Evolutionary conservation across 2,113 vertebrate species (phyloP).

Genomic region (Petrocephalus zakoni): DNA sequence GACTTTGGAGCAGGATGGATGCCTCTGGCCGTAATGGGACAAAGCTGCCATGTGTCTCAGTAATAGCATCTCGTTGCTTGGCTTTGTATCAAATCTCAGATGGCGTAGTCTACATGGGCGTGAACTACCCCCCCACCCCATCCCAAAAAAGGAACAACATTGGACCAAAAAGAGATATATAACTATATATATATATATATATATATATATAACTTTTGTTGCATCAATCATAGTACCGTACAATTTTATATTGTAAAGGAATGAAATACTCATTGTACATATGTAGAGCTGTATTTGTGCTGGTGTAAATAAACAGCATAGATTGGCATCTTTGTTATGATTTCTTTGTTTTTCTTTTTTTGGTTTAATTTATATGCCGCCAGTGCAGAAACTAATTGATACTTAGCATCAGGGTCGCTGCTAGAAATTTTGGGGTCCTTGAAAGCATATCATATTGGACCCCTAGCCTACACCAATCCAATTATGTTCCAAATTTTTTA

Average conservation of each 20-base stretch:
- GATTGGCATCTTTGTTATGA: background rate
- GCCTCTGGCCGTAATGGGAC: background rate
- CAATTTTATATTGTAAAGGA: background rate
- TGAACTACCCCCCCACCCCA: background rate
- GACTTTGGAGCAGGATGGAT: background rate
- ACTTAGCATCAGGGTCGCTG: background rate
- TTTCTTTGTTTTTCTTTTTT: background rate
- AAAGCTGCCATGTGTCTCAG: background rate
- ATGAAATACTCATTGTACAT: background rate
- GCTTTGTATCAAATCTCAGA: background rate
- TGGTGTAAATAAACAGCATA: conserved; percentile 21
- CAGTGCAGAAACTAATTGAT: background rate
- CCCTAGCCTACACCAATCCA: background rate
- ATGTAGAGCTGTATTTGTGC: conserved; percentile 2
- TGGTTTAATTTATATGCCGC: background rate
- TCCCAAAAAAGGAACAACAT: background rate
- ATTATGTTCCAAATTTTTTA: background rate
- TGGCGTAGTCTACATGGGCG: background rate
- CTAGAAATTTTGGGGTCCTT: no score
- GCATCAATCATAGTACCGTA: background rate
- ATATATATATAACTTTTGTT: background rate
- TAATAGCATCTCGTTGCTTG: background rate
- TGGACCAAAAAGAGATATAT: background rate
- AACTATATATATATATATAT: background rate
- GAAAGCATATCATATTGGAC: no score